Evolutionary conservation across 2,797 vertebrate species (phyloP).

Genomic region (Syngnathus acus): DNA sequence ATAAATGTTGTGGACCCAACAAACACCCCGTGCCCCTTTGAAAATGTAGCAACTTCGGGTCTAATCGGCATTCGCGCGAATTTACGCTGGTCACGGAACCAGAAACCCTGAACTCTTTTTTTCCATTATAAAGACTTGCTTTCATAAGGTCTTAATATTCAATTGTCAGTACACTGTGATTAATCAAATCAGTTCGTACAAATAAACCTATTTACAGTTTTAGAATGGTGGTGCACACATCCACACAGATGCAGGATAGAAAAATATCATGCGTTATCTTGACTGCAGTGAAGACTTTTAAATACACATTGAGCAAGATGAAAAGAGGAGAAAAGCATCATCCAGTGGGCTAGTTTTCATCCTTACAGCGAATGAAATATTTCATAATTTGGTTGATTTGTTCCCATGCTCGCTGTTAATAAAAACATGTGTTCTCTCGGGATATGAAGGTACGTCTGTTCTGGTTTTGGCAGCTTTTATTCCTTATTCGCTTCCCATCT

Average conservation of each 20-base stretch:
- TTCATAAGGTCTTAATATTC: not conserved
- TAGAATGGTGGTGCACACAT: conserved; percentile 16
- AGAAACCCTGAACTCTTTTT: not conserved
- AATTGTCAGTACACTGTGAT: not conserved
- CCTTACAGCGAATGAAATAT: conserved; percentile 27
- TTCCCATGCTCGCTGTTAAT: conserved; percentile 32
- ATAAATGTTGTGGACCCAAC: no score
- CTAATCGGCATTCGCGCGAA: no score
- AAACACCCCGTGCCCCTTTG: no score
- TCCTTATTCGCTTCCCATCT: conserved; percentile 24
- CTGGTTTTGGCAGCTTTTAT: conserved; percentile 12
- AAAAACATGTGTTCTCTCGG: conserved; percentile 9
- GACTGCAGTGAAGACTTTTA: conserved; percentile 35
- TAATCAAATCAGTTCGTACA: not conserved
- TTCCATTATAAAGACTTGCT: not conserved
- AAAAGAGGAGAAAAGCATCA: conserved; percentile 37
- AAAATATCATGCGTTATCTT: conserved; percentile 49
- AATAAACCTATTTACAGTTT: conserved; percentile 2
- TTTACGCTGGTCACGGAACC: no score
- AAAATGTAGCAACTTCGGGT: no score
- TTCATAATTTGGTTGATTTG: conserved; percentile 33
- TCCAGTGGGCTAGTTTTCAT: conserved; percentile 28
- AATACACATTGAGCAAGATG: conserved; percentile 17
- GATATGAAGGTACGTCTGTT: conserved; percentile 21
- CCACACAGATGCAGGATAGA: conserved; percentile 45